Base-by-base conservation (phyloP, 2,113 vertebrate species). In the Mesitornis unicolor region DNA sequence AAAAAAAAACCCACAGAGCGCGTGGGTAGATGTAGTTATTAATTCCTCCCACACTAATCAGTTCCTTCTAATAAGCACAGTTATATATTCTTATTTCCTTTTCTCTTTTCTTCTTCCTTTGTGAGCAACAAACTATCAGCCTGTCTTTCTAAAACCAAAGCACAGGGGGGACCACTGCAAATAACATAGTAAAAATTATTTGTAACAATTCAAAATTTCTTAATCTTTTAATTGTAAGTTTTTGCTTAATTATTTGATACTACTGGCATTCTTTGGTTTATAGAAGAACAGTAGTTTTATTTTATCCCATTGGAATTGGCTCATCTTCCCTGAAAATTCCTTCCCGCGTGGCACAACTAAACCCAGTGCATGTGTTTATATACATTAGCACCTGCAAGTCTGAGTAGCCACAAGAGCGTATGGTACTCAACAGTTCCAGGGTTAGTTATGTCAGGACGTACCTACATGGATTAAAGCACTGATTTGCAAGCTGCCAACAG, bases 31-130 rank as follows among this genome's bases (percentile, higher is more conserved):
- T 89, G 96, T 95, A 97, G 96, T 97, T 95, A 98, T 97, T 96
- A 89, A 98, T 98, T 97, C 95, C 96, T 97, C 98, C 97, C 76
- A 97, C 92, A 87, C 77, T 95, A 95, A 97, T 97, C 89, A 97
- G 84, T 90, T 97, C 81, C 50, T 93, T 96, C 83, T 95, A 89
- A 86, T 75, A 96, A 84, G 48, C 35, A 92, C 50, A 95, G 91
- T 97, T 95, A 85, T n/a, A 61, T 33, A 95, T 28, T 84, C 77
- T 69, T 89, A 59, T 21, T 68, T 93, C 20, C 26, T 47, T 96
- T 82, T 56, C 56, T 89, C 35, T 86, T 90, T 69, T 59, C 65
- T 61, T 51, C 35, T 76, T 54, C 56, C 47, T 93, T 94, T 92
- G 61, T 88, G 74, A 95, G 61, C 90, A 79, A 60, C 14, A 86